phyloP scores from a whole-genome alignment of 2,888 invertebrate species.

The Pollenia amentaria region DNA sequence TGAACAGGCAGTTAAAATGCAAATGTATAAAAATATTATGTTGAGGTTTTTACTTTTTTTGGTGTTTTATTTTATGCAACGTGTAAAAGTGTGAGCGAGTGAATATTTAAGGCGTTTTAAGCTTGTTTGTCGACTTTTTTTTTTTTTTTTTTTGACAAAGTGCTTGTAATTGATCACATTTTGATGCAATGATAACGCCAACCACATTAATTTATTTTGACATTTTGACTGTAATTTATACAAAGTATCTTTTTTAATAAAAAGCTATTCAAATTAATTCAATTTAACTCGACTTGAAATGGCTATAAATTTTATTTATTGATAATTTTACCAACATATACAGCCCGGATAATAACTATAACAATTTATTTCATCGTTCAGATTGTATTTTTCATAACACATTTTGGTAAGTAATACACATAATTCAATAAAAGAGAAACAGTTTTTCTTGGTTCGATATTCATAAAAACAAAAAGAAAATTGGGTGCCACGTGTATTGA shows the following conservation, averaged over 20 bases:
- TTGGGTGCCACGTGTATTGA: no score
- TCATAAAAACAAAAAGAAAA: no score
- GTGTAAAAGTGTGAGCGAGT: slow-evolving; percentile 24
- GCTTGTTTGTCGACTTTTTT: slow-evolving; percentile 54
- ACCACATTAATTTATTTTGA: slow-evolving; percentile 63
- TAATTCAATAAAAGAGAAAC: no score
- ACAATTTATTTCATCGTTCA: not conserved
- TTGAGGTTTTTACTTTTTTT: not conserved
- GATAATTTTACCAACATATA: slow-evolving; percentile 10
- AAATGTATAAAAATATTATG: not conserved
- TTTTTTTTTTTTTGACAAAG: slow-evolving; percentile 58
- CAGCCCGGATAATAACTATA: slow-evolving; percentile 2
- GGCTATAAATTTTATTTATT: slow-evolving; percentile 62
- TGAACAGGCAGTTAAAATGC: no score
- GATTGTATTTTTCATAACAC: no score
- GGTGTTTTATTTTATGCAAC: slow-evolving; percentile 17
- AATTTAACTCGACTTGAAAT: slow-evolving; percentile 45
- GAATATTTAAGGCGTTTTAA: slow-evolving; percentile 24
- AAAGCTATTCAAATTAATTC: slow-evolving; percentile 42
- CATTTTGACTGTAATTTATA: slow-evolving; percentile 52
- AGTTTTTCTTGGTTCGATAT: no score
- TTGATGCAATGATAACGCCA: slow-evolving; percentile 61
- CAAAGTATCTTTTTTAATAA: slow-evolving; percentile 51
- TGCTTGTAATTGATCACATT: slow-evolving; percentile 63
- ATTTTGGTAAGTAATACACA: no score